Evolutionary conservation across 2,888 invertebrate species (phyloP).

Genomic region (Protodeltote pygarga): DNA sequence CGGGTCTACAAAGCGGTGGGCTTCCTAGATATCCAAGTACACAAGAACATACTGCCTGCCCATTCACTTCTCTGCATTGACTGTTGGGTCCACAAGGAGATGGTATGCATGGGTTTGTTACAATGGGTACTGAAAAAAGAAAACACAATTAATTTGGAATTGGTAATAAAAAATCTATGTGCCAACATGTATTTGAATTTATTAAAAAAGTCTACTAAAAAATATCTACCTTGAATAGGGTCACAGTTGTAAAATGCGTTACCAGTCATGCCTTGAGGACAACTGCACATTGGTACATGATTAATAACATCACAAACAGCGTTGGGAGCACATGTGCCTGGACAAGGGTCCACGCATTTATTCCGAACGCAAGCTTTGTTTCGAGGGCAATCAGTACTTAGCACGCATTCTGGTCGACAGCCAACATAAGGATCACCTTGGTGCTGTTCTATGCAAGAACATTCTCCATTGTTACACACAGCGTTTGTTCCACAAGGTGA

Average conservation of each 20-base stretch:
- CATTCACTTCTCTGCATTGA: slow-evolving; percentile 89
- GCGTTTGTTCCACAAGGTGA: slow-evolving; percentile 90
- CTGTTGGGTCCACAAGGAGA: slow-evolving; percentile 93
- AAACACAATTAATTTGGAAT: too few species aligned
- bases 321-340: slow-evolving; percentile 89
- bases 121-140: slow-evolving; percentile 66
- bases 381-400: slow-evolving; percentile 89
- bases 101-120: slow-evolving; percentile 89
- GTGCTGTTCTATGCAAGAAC: slow-evolving; percentile 88
- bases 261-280: slow-evolving; percentile 89
- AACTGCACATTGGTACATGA: slow-evolving; percentile 91
- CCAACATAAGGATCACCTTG: slow-evolving; percentile 90
- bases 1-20: slow-evolving; percentile 92
- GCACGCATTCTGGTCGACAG: slow-evolving; percentile 90
- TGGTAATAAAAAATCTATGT: too few species aligned
- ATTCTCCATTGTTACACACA: slow-evolving; percentile 85
- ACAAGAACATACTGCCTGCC: slow-evolving; percentile 92
- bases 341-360: slow-evolving; percentile 91
- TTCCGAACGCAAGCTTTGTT: slow-evolving; percentile 89
- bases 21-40: slow-evolving; percentile 89
- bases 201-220: background rate
- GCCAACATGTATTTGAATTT: too few species aligned
- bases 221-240: slow-evolving; percentile 74
- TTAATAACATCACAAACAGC: slow-evolving; percentile 91
- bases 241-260: slow-evolving; percentile 90